Evolutionary conservation across 2,888 invertebrate species (phyloP), one percentile per base, ranked within the genome.

Genomic region (Coleophora flavipennella): DNA sequence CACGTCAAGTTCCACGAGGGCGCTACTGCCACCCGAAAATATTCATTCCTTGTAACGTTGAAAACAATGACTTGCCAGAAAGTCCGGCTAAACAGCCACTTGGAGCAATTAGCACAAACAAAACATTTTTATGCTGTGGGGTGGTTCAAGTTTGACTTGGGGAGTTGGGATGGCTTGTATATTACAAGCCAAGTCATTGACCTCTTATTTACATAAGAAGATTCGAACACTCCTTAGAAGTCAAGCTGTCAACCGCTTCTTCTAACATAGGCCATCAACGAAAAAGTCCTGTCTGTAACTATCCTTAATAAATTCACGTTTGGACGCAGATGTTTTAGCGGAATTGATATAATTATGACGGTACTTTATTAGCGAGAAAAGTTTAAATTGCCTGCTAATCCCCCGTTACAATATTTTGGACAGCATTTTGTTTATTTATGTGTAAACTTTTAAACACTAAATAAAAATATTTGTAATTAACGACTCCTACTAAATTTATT

Each of bases 61-160:
- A 76, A 80, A 83, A 83, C 83, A 81, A 79, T 84, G 83, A 83
- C 78, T 80, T 48, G 74, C 61, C 65, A 62, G 57, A 79, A 78
- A 68, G 59, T 70, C 52, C 48, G 53, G 55, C 71, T 74, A 76
- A 80, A 69, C 78, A 80, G 76, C 77, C 78, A 83, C 81, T 84
- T 74, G 61, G 56, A 73, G 71, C 83, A 78, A 81, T 83, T 81
- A 81, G 72, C 67, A 73, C 67, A 79, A 83, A 83, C 83, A 80
- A 83, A 81, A 78, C 79, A 80, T 76, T 80, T 79, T 83, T 79
- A 77, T 71, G 67, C 67, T 58, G 54, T 60, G 46, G 55, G 55
- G 57, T 59, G 64, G 55, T 45, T 38, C 26, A 33, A 20, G 28
- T 34, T 11, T 28, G 31, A 36, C 42, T 33, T 35, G 35, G 39